Evolutionary conservation across 2,888 invertebrate species (phyloP), one percentile per base, ranked within the genome.

Genomic region (Sphaerophoria rueppellii): DNA sequence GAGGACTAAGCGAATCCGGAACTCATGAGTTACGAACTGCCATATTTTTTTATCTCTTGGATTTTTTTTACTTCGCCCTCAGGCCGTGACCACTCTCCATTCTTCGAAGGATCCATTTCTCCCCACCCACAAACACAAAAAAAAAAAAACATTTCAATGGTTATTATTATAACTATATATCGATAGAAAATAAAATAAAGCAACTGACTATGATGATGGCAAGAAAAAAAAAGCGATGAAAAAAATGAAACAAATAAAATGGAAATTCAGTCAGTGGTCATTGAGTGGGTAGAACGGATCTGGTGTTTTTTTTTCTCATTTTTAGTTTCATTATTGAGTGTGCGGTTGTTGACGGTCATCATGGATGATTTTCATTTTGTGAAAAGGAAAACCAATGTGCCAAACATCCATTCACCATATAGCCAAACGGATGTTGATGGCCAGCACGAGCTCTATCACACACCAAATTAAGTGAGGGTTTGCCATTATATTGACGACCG

Each of bases 381-480:
- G 85, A 43, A 85, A 77, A 81, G 76, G 85, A 43, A 85, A 77
- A 81, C 73, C 80, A 76, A 67, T 81, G 57, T 63, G 67, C 71
- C 55, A 60, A 46, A 43, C 40, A n/a, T 9, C 37, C 55, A 63
- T 54, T 54, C 58, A 80, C 67, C 57, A 69, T 55, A 37, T 55
- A 60, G 46, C 34, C 48, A 24, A 24, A 24, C 24, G 24, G 24
- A 24, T 24, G 24, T 2, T 34, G 63, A 48, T 61, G 61, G 63
- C 11, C 63, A 50, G 14, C 37, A 16, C 9, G 34, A 35, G 32
- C 32, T 32, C 24, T 43, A 67, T 50, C 32, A 63, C 67, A 24
- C 76, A 81, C 76, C 81, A 85, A 85, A 85, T 85, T 85, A 85
- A 85, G 76, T 85, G 76, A 85, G 81, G 85, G 85, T 81, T 81